Base-by-base conservation (phyloP, 2,888 invertebrate species). In the Stenolophus ochropezus region DNA sequence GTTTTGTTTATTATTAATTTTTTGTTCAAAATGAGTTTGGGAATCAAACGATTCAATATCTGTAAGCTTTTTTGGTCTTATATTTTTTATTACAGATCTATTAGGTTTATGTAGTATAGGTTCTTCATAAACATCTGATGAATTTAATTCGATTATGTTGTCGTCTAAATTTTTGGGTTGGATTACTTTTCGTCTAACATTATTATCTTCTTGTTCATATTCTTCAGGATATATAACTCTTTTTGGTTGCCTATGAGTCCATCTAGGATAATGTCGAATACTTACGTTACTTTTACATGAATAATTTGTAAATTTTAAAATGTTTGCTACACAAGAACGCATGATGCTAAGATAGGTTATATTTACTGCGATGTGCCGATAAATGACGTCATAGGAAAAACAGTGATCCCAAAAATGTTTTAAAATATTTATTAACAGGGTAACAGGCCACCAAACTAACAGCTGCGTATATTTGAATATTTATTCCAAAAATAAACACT, bases 211-310 rank as follows among this genome's bases (percentile, higher is more conserved):
- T 51, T 82, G 42, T 51, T 86, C 84, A 82, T 85, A 86, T 83
- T 90, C 89, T 83, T 91, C 91, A 14, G 92, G 91, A 75, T 92
- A 88, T 33, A 91, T 85, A 53, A 93, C 90, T 85, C 90, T 90
- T 23, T 87, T 87, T 20, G 92, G 92, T 81, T 86, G 89, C 79
- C 93, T 91, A 85, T 91, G 91, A 82, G 87, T 84, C 91, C 92
- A 92, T 85, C 91, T 89, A 8, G 87, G 85, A 73, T 87, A 86
- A 84, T 80, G 84, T 14, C 87, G 84, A 49, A 85, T 82, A 75
- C 25, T 75, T 53, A 18, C 53, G 53, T 27, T 3, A 27, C 27
- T 53, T 25, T 25, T 27, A 25, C 18, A 27, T 21, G 18, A 8
- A 11, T 51, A 75, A 53, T 51, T 75, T 27, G 53, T 25, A 18